phyloP scores from a whole-genome alignment of 2,797 vertebrate genomes.

The Sebastes matsubarae region DNA sequence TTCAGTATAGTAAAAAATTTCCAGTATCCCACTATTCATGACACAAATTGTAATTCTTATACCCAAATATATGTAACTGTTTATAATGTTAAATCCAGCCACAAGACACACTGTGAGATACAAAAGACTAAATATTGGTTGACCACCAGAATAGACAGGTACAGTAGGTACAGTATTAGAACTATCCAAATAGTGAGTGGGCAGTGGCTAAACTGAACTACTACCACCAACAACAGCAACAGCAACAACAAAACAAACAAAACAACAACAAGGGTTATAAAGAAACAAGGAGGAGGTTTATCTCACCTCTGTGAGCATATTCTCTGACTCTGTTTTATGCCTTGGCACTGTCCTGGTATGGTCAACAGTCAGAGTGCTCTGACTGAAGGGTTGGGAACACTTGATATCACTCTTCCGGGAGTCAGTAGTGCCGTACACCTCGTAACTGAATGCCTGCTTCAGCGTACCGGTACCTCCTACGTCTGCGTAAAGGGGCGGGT shows the following conservation, averaged over 20 bases:
- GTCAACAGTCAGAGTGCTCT: slow-evolving; percentile 72
- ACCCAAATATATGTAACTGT: background rate
- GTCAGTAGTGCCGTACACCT: slow-evolving; percentile 80
- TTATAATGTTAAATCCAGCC: background rate
- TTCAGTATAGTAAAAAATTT: background rate
- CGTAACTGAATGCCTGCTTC: slow-evolving; percentile 77
- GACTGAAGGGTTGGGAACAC: slow-evolving; percentile 59
- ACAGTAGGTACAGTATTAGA: background rate
- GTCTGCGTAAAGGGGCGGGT: slow-evolving; percentile 79
- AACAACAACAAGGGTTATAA: background rate
- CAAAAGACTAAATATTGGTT: background rate
- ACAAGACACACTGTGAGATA: background rate
- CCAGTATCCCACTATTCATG: background rate
- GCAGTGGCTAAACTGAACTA: background rate
- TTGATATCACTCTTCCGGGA: slow-evolving; percentile 78
- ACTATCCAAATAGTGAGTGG: background rate
- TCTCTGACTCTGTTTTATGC: slow-evolving; percentile 51
- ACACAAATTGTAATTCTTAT: background rate
- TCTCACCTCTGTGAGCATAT: slow-evolving; percentile 76
- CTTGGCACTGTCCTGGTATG: slow-evolving; percentile 68
- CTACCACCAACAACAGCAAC: background rate
- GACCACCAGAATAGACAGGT: background rate
- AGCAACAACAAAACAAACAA: background rate
- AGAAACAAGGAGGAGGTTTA: background rate
- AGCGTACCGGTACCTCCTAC: slow-evolving; percentile 74